phyloP scores from a whole-genome alignment of 2,888 invertebrate species.

The Hypercompe scribonia region DNA sequence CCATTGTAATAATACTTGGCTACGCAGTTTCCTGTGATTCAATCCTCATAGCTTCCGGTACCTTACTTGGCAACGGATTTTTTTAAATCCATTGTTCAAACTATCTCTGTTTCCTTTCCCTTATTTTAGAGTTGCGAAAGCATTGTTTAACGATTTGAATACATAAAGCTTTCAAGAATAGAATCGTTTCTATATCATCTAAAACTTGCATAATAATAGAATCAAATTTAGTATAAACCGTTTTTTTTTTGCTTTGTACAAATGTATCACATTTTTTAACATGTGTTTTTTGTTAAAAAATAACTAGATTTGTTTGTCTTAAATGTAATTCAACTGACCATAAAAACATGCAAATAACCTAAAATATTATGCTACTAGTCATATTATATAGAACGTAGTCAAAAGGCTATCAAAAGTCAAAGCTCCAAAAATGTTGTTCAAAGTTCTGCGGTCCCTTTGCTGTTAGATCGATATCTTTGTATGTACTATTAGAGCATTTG shows the following conservation, averaged over 20 bases:
- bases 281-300: too few relatives aligned
- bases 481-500: slow-evolving; percentile 40
- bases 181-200: background rate
- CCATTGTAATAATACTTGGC: slow-evolving; percentile 46
- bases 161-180: background rate
- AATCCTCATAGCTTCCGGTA: slow-evolving; percentile 50
- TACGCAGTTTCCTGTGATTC: slow-evolving; percentile 58
- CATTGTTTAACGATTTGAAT: slow-evolving; percentile 13
- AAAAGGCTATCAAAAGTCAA: slow-evolving; percentile 16
- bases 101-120: slow-evolving; percentile 42
- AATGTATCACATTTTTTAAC: background rate
- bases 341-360: background rate
- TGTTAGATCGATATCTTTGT: slow-evolving; percentile 29
- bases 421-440: slow-evolving; percentile 6
- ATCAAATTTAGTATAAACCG: background rate
- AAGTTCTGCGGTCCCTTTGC: slow-evolving; percentile 14
- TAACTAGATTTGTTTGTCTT: background rate
- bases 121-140: slow-evolving; percentile 22
- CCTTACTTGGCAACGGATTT: slow-evolving; percentile 42
- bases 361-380: slow-evolving; percentile 1
- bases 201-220: background rate
- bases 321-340: background rate
- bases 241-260: background rate
- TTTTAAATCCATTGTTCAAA: slow-evolving; percentile 36
- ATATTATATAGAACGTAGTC: slow-evolving; percentile 11